Base-by-base conservation (phyloP, 92 coral and sea anemone species). In the Hydrozoanthus gracilis region DNA sequence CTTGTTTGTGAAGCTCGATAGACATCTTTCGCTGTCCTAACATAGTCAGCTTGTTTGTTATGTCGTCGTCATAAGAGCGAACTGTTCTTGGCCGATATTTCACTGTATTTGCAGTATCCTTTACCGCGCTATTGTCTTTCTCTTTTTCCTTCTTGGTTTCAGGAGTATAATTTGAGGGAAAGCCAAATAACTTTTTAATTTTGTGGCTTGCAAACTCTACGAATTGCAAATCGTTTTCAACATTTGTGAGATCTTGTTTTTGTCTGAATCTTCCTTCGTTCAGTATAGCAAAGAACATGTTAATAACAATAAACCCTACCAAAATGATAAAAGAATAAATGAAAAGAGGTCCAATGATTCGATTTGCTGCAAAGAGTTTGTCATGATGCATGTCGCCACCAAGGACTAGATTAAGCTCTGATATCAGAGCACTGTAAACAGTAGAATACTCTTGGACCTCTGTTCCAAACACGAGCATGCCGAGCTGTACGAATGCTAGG, bases 401-500 rank as follows among this genome's bases (percentile, higher is more conserved):
- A 2, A 93, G 83, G 44, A 91, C 73, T 66, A 93, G 80, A 15
- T 90, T 89, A 7, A 93, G 82, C 72, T 93, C 92, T n/a, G 92
- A 86, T 5, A 88, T 85, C 44, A 90, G 71, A 2, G 90, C 88
- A 51, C 77, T 55, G 56, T 79, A 90, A 6, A 91, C 44, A 11
- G 74, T 83, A 5, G 96, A 91, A 49, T 91, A 93, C 10, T 88
- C 79, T 27, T 77, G 86, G 4, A 80, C 67, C 27, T 67, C 66
- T 2, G 73, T 17, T 10, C 96, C 96, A 74, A 93, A 93, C 20
- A 86, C 88, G 27, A 91, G 54, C 66, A 93, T 91, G 4, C 94
- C 96, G 67, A 72, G 86, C 75, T 88, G 90, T 3, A 89, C 94
- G 73, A 88, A 93, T 47, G 96, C 89, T 2, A 91, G 73, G n/a